These are phyloP conservation scores for Drosophila persimilis DNA, from an alignment of 1,140 invertebrate species.

Conservation along the genomic window DNA sequence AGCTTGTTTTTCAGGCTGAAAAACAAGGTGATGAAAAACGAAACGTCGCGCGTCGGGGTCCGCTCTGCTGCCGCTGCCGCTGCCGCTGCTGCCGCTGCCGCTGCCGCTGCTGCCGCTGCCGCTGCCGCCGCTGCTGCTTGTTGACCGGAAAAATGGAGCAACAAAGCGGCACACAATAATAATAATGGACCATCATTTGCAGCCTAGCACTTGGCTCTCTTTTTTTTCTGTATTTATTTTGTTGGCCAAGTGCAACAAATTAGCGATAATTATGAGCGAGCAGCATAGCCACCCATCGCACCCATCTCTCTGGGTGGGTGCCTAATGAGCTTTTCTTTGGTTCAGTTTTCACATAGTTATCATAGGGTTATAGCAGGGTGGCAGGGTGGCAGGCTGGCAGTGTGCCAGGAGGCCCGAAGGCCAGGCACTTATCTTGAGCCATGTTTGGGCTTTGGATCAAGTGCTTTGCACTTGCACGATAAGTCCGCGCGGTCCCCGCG, in stretches of 20 bases:
- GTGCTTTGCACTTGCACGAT: constrained; percentile 57
- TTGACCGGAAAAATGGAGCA: constrained; percentile 68
- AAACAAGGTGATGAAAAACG: constrained; percentile 52
- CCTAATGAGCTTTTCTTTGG: too few relatives aligned
- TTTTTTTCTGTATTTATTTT: too few relatives aligned
- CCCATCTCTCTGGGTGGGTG: too few relatives aligned
- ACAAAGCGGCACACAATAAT: constrained; percentile 47
- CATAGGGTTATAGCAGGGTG: constrained; percentile 2
- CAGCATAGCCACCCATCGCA: not conserved
- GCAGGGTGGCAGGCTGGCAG: constrained; percentile 1
- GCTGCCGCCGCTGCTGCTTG: constrained; percentile 21
- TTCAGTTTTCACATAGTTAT: too few relatives aligned
- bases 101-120: not conserved
- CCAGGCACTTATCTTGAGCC: constrained; percentile 39
- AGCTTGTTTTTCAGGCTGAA: constrained; percentile 4
- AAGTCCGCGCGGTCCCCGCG: constrained; percentile 8
- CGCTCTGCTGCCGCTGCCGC: not conserved
- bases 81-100: not conserved
- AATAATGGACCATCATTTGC: constrained; percentile 34
- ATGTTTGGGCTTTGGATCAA: constrained; percentile 46
- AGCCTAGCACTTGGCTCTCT: constrained; percentile 33
- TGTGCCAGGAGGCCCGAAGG: too few relatives aligned
- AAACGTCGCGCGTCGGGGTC: constrained; percentile 22
- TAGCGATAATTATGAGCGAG: constrained; percentile 45
- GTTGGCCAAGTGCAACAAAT: constrained; percentile 49